Base-by-base conservation (phyloP, 2,113 vertebrate genomes). In the Callospermophilus lateralis region DNA sequence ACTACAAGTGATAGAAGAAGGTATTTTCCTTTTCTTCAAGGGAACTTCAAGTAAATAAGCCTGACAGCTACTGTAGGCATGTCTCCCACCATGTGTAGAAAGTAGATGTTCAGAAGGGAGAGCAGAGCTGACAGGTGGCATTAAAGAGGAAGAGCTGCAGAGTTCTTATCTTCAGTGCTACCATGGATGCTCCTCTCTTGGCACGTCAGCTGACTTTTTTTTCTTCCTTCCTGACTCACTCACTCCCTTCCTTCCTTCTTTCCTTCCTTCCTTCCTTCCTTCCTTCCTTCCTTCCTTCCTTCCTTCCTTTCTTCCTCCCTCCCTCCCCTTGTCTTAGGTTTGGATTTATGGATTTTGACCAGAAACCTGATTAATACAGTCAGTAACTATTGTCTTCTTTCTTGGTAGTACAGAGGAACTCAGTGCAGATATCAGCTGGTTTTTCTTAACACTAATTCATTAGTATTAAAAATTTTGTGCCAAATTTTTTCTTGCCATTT, bases 361-460 rank as follows among this genome's bases (percentile, higher is more conserved):
- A 32, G 20, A 51, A 32, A 55, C 24, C 39, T 84, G 53, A 84
- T 88, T 48, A 81, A 70, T 63, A 39, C 4, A 42, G 58, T 78
- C 37, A 89, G n/a, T 95, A 84, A 61, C 55, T 63, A 42, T 39
- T 93, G 8, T 89, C n/a, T 95, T 81, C 13, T n/a, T 81, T 26
- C 12, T 81, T 51, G 13, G 26, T 88, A 73, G 20, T 55, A 28
- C 61, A 77, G 37, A 80, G 77, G 34, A 84, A 90, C 24, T 93
- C n/a, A 91, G 19, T 24, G 78, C 32, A 67, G 45, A 70, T 24
- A 68, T 30, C 42, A 51, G 0, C 37, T 58, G 19, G 37, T 63
- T 85, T 84, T 92, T 63, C 15, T 39, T 86, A 79, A 90, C n/a
- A 72, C 45, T 55, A 48, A 87, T 51, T 37, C 80, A 79, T 83